These are phyloP conservation scores for Pteronotus mesoamericanus DNA, from an alignment of 2,797 vertebrate species.

Conservation along the genomic window DNA sequence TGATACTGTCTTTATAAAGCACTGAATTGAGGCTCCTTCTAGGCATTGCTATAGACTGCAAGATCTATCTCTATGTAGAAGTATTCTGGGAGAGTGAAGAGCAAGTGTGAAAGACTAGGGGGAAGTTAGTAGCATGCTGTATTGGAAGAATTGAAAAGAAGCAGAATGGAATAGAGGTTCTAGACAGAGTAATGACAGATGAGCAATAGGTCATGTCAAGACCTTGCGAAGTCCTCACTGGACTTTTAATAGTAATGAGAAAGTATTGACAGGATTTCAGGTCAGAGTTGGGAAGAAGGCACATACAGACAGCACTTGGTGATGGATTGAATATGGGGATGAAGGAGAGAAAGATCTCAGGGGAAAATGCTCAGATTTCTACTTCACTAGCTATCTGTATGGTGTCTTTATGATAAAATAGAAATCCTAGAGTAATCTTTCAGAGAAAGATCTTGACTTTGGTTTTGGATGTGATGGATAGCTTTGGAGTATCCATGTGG, in stretches of 20 bases:
- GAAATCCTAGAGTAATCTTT: constrained; percentile 15
- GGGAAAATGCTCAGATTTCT: not conserved
- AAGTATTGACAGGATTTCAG: not conserved
- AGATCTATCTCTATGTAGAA: not conserved
- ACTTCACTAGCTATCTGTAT: not conserved
- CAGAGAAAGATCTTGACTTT: not conserved
- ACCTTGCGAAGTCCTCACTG: not conserved
- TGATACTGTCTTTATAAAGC: not conserved
- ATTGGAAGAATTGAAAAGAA: not conserved
- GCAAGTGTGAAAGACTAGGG: not conserved
- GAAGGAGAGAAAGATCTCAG: not conserved
- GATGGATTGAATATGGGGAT: not conserved
- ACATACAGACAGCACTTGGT: not conserved
- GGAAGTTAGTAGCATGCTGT: not conserved
- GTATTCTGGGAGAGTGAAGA: not conserved
- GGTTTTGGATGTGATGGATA: not conserved
- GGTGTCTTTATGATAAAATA: not conserved
- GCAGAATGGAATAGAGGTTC: fast-evolving
- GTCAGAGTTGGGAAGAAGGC: not conserved
- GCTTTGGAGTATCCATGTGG: not conserved
- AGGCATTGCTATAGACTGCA: not conserved
- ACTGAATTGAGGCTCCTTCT: not conserved
- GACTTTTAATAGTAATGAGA: not conserved
- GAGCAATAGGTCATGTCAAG: not conserved
- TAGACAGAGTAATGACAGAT: not conserved